Evolutionary conservation across 1,140 invertebrate species (phyloP), one percentile per base, ranked within the genome.

Genomic region (Bombus superbus): DNA sequence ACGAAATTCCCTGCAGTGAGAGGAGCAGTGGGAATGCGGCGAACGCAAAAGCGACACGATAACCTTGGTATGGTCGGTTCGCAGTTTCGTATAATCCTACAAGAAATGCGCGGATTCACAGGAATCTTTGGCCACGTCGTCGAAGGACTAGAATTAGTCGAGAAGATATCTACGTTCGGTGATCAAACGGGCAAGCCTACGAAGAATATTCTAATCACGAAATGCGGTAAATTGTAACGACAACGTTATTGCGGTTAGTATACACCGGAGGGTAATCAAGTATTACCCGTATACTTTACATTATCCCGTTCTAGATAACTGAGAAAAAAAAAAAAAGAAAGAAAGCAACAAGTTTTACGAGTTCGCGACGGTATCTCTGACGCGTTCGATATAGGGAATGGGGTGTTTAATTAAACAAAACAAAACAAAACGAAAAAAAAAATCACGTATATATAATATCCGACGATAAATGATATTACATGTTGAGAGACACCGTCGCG

Each of bases 81-180:
- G 62, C 98, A 98, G 92, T 98, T 98, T 94, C 97, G 97, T 71
- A 97, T 98, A 82, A 97, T 98, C 87, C 94, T 98, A 80, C 97
- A 97, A 86, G 97, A 98, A 91, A 98, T 97, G 97, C 96, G 97
- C 78, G 97, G 97, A 28, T 98, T 98, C 94, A 98, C 97, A 2
- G 97, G 97, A 22, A 98, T 98, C 81, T 98, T 98, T 92, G 98
- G 97, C 10, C 97, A 97, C 92, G 97, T 98, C 10, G 96, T 98
- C 72, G 97, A 98, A 91, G 98, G 98, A 2, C 95, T 98, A 53
- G 97, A 98, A 91, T 94, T 98, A 59, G 96, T 98, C 42, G 97
- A 98, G 91, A 97, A 97, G 91, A 97, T 98, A 88, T 97, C 97
- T 72, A 97, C 97, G 81, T 97, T 96, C 86, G 97, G 97, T 78